Conservation (phyloP, 2,888 invertebrate species). For the Apocheima hispidaria region DNA sequence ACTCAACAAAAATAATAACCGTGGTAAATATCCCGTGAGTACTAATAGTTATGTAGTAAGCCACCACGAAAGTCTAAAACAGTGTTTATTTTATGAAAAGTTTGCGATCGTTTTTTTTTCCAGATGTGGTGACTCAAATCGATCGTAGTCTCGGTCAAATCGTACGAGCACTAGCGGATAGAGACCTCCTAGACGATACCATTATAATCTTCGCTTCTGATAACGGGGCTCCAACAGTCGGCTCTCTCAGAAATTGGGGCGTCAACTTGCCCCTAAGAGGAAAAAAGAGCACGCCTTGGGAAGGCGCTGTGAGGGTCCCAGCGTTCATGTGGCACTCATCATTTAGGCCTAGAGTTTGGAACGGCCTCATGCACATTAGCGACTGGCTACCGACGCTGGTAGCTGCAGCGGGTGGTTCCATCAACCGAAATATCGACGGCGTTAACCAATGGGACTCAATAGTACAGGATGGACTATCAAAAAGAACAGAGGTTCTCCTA, state of each 20-base stretch:
- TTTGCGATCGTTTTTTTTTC: constrained; percentile 44
- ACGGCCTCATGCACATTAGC: constrained; percentile 90
- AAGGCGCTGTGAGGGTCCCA: constrained; percentile 93
- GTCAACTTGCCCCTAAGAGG: constrained; percentile 93
- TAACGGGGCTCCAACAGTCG: constrained; percentile 94
- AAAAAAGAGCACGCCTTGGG: constrained; percentile 93
- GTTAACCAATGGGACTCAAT: constrained; percentile 89
- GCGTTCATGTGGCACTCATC: constrained; percentile 89
- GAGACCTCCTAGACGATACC: constrained; percentile 91
- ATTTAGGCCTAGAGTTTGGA: constrained; percentile 87
- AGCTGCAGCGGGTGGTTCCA: constrained; percentile 68
- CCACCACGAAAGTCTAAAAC: too few species aligned
- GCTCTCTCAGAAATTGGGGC: constrained; percentile 90
- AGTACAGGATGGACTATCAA: constrained; percentile 73
- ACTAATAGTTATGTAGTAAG: too few species aligned
- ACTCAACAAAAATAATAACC: too few species aligned
- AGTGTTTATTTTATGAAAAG: background rate
- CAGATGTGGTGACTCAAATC: constrained; percentile 89
- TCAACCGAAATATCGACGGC: constrained; percentile 86
- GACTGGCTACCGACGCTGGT: constrained; percentile 94
- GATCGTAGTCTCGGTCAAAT: constrained; percentile 94
- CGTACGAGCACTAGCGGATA: constrained; percentile 88
- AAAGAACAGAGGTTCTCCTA: constrained; percentile 85
- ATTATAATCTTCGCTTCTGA: constrained; percentile 96
- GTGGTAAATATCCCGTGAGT: too few species aligned